These are phyloP conservation scores for Enhydra lutris DNA, from an alignment of 2,113 vertebrate genomes.

Conservation along the genomic window DNA sequence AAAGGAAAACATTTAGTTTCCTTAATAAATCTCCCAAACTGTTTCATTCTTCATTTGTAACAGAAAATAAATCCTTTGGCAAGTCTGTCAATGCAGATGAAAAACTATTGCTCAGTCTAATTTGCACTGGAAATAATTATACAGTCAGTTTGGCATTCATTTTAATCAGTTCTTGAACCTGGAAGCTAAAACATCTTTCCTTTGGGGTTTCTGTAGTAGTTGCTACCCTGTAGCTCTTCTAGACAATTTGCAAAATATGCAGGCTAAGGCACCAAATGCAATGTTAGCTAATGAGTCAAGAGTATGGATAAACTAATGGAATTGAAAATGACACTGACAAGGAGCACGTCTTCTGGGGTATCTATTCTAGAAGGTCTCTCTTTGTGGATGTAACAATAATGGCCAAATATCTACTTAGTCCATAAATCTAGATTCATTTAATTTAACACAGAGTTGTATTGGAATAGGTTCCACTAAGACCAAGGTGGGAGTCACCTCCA, in stretches of 20 bases:
- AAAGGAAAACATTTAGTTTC: constrained; percentile 36
- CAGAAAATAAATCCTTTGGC: constrained; percentile 48
- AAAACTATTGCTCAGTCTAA: neutral
- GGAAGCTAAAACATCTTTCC: neutral
- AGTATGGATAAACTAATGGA: neutral
- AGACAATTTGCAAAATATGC: constrained; percentile 26
- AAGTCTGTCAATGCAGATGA: neutral
- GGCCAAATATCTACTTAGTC: constrained; percentile 76
- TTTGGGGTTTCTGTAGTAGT: neutral
- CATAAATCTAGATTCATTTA: constrained; percentile 78
- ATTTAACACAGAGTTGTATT: constrained; percentile 70
- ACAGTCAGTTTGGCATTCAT: neutral
- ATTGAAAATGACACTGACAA: constrained; percentile 43
- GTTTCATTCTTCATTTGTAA: constrained; percentile 44
- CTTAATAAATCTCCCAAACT: neutral
- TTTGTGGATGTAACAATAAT: neutral
- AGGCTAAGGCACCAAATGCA: neutral
- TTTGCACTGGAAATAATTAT: constrained; percentile 43
- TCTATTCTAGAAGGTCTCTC: constrained; percentile 59
- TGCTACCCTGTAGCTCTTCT: constrained; percentile 22
- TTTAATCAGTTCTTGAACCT: constrained; percentile 38
- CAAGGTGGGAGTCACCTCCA: constrained; percentile 68
- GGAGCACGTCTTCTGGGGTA: constrained; percentile 46
- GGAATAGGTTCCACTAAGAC: constrained; percentile 72
- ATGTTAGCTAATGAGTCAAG: constrained; percentile 31